phyloP scores from a whole-genome alignment of 2,888 invertebrate species.

The Dysmachus trigonus region DNA sequence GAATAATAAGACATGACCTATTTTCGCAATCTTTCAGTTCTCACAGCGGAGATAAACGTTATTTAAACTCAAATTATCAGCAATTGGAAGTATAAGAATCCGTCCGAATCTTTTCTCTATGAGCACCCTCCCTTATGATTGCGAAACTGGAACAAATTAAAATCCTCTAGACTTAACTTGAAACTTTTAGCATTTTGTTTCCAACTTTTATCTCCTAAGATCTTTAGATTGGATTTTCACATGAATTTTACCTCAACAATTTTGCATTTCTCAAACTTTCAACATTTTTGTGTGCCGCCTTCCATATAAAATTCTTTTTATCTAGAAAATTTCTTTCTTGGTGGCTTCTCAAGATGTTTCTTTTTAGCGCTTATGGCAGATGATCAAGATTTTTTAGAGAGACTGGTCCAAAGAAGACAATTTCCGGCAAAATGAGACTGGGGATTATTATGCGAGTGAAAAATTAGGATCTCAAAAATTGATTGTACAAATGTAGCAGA shows the following conservation, averaged over 20 bases:
- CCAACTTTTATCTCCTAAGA: neutral
- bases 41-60: neutral
- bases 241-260: neutral
- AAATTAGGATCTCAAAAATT: neutral
- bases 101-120: neutral
- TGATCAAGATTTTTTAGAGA: neutral
- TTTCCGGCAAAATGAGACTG: neutral
- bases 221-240: neutral
- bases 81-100: neutral
- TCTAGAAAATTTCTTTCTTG: neutral
- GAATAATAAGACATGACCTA: neutral
- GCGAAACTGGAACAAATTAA: neutral
- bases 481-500: neutral
- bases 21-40: neutral
- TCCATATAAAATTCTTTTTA: neutral
- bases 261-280: neutral
- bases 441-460: neutral
- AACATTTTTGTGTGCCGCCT: neutral
- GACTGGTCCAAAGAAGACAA: neutral
- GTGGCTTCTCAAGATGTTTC: neutral
- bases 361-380: neutral
- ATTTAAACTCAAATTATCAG: neutral
- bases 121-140: neutral
- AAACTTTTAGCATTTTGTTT: neutral
- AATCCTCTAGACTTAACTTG: neutral